A percentile compares a stretch with the other conserved stretches of the same genome.
phyloP scores from a whole-genome alignment of 2,888 invertebrate genomes.

The Andrena minutula region DNA sequence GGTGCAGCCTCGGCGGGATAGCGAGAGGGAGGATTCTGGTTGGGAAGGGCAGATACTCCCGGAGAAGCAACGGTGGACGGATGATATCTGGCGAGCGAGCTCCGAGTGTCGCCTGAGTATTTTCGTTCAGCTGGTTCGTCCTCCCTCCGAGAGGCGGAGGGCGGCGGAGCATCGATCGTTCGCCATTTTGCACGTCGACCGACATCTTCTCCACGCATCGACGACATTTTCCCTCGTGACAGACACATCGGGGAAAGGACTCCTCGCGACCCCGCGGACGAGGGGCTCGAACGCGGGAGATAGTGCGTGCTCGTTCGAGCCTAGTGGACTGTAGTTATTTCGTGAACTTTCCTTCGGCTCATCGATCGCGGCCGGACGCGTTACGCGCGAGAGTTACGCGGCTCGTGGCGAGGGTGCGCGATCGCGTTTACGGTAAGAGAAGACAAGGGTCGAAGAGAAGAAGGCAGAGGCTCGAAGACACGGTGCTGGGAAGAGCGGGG shows the following conservation, averaged over 20 bases:
- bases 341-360: constrained; percentile 42
- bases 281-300: neutral
- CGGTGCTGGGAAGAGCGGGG: constrained; percentile 10
- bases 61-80: neutral
- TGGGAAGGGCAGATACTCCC: neutral
- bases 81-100: neutral
- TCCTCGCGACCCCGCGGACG: neutral
- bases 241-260: constrained; percentile 24
- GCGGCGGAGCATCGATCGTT: constrained; percentile 77
- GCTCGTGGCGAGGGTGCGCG: constrained; percentile 48
- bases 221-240: constrained; percentile 70
- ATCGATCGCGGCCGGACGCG: constrained; percentile 68
- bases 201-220: constrained; percentile 77
- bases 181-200: constrained; percentile 82
- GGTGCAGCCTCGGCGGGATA: constrained; percentile 21
- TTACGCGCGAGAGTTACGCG: constrained; percentile 26
- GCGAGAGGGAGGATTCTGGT: constrained; percentile 5
- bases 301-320: neutral
- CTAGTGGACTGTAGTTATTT: neutral
- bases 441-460: neutral
- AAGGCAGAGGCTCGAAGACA: neutral
- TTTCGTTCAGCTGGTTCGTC: constrained; percentile 63
- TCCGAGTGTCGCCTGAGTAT: constrained; percentile 39
- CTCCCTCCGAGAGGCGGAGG: constrained; percentile 68
- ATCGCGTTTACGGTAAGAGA: constrained; percentile 15